Conservation (phyloP, 2,797 vertebrate genomes). For the Enteromius unitaeniatus region DNA sequence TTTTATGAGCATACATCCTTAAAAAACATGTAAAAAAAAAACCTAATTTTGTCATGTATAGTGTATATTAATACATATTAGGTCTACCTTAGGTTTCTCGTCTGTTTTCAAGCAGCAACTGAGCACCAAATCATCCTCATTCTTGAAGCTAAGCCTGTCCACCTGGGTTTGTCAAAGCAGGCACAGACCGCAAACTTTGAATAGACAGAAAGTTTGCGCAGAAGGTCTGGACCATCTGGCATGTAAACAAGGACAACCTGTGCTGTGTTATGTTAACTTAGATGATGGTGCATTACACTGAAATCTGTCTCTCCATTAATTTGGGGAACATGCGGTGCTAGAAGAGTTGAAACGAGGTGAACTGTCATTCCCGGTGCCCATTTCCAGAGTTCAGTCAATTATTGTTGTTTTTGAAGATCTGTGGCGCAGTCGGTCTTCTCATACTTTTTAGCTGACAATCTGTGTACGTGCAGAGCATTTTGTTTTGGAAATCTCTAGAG, state of each 20-base stretch:
- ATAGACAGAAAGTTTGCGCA: conserved; percentile 55
- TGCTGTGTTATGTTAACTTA: conserved; percentile 67
- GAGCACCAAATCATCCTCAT: not conserved
- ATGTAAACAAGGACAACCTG: conserved; percentile 60
- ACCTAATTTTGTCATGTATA: not conserved
- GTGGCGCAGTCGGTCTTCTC: conserved; percentile 42
- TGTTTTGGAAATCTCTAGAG: conserved; percentile 27
- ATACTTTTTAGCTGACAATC: conserved; percentile 56
- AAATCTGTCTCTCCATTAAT: conserved; percentile 47
- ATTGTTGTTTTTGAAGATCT: conserved; percentile 20
- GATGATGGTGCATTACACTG: conserved; percentile 49
- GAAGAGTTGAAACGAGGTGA: conserved; percentile 36
- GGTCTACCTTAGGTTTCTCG: not conserved
- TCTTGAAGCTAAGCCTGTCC: conserved; percentile 13
- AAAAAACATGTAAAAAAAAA: not conserved
- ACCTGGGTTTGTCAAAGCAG: conserved; percentile 13
- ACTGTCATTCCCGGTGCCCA: not conserved
- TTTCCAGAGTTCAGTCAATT: conserved; percentile 33
- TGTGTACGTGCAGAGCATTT: conserved; percentile 37
- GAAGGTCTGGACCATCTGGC: conserved; percentile 64
- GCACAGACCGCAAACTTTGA: conserved; percentile 51
- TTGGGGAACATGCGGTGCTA: conserved; percentile 16
- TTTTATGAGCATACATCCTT: not conserved
- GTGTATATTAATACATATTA: not conserved
- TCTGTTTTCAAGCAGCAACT: conserved; percentile 1